Base-by-base conservation (phyloP, 2,113 vertebrate genomes). In the Oncorhynchus mykiss region DNA sequence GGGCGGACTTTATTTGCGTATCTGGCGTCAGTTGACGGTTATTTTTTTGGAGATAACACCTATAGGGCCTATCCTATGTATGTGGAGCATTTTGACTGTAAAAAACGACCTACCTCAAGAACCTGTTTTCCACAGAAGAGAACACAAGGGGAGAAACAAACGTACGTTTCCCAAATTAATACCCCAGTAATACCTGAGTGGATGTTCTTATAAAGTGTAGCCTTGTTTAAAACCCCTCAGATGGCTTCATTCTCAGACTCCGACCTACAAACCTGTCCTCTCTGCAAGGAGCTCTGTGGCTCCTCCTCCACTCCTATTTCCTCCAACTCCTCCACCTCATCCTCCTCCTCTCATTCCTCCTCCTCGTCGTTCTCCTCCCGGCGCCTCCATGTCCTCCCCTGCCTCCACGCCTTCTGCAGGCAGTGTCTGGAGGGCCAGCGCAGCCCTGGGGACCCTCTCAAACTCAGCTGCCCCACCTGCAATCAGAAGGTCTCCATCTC, bases 211-310 rank as follows among this genome's bases (percentile, higher is more conserved):
- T 81, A 78, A 72, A 83, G 78, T 78, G 71, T 71, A 54, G 76
- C 64, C 77, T 88, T 78, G 76, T 8, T 31, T 64, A 34, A 54
- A 54, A 71, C 27, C 45, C 84, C 80, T 77, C 88, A 93, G 94
- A 97, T 98, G 96, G 96, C 96, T 94, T 96, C 96, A 60, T 96
- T 96, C 86, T 92, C 95, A 45, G 95, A 97, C 84, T 92, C 95
- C n/a, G 96, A 96, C 90, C 94, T 96, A 89, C 96, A 97, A 92
- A 94, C 95, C 77, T 97, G 96, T 83, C 95, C 95, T 60, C 92
- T 97, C 86, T 97, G 96, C 88, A 97, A 97, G 91, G 95, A 96
- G 93, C 91, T 95, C 90, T 97, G 96, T 80, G 95, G 96, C 84
- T 96, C 95, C 78, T 95, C 96, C 78, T 95, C 96, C 0, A 95